Percentiles rank a stretch among this genome's conserved stretches.
phyloP scores from a whole-genome alignment of 2,888 invertebrate genomes.

The Cylloceria caligata region DNA sequence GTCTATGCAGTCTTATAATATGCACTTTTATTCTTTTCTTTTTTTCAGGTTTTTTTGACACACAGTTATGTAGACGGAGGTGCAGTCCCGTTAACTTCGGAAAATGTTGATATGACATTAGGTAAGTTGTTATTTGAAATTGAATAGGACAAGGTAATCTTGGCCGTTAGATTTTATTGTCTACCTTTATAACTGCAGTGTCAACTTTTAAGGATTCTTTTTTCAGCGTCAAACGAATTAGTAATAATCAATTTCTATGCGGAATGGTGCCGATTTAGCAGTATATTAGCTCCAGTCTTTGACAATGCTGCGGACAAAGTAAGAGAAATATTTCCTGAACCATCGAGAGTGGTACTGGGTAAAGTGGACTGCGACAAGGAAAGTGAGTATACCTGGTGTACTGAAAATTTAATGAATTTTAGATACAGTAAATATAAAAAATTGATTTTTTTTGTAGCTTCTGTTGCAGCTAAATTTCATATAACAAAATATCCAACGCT shows the following conservation, averaged over 20 bases:
- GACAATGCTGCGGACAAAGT: conserved; percentile 97
- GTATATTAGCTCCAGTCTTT: conserved; percentile 97
- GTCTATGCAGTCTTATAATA: not conserved
- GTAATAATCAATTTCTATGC: conserved; percentile 99
- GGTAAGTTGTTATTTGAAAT: conserved; percentile 86
- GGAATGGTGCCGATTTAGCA: conserved; percentile 99
- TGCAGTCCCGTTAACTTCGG: conserved; percentile 92
- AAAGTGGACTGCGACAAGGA: conserved; percentile 99
- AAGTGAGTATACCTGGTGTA: conserved; percentile 85
- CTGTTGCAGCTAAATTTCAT: conserved; percentile 95
- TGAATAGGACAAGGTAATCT: not conserved
- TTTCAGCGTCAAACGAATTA: conserved; percentile 97
- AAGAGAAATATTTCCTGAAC: conserved; percentile 90
- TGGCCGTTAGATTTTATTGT: conserved; percentile 4
- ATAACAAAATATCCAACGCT: conserved; percentile 99
- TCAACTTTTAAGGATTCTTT: conserved; percentile 65
- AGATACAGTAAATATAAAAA: not conserved
- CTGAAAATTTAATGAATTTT: no score
- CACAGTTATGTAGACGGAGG: conserved; percentile 92
- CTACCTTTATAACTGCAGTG: not conserved
- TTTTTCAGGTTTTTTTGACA: conserved; percentile 71
- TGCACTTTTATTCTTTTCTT: not conserved
- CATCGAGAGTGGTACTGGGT: conserved; percentile 95
- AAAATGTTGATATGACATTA: conserved; percentile 93
- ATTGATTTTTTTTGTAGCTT: conserved; percentile 84